Evolutionary conservation across 2,113 vertebrate species (phyloP).

Genomic region (Salvelinus namaycush): DNA sequence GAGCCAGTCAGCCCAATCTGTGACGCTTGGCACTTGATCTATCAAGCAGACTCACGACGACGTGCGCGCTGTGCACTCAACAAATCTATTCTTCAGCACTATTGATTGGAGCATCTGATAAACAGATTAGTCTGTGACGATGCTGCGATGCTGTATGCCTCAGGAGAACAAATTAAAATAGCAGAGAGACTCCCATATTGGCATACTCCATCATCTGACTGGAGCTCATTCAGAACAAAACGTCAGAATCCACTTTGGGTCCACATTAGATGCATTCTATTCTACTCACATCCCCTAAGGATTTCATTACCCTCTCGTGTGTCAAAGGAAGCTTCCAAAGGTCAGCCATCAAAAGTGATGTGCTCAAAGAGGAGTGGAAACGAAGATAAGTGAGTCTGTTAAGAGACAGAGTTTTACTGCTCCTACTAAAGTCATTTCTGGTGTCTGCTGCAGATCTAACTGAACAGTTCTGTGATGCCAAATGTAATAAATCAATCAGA

Average conservation of each 20-base stretch:
- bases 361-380: not conserved
- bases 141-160: not conserved
- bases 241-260: not conserved
- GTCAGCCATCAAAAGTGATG: not conserved
- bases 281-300: not conserved
- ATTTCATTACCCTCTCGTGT: not conserved
- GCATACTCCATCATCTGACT: not conserved
- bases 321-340: not conserved
- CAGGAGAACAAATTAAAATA: conserved; percentile 8
- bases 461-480: no score
- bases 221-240: conserved; percentile 1
- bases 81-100: conserved; percentile 7
- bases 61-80: not conserved
- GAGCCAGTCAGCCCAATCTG: not conserved
- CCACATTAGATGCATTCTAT: not conserved
- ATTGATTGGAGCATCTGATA: conserved; percentile 18
- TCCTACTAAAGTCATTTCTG: not conserved
- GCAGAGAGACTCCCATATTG: not conserved
- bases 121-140: not conserved
- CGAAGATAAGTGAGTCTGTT: not conserved
- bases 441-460: not conserved
- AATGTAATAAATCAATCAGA: no score
- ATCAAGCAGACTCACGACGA: not conserved
- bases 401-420: not conserved
- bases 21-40: not conserved